Evolutionary conservation across 2,888 invertebrate genomes (phyloP).

Genomic region (Exephanes ischioxanthus): DNA sequence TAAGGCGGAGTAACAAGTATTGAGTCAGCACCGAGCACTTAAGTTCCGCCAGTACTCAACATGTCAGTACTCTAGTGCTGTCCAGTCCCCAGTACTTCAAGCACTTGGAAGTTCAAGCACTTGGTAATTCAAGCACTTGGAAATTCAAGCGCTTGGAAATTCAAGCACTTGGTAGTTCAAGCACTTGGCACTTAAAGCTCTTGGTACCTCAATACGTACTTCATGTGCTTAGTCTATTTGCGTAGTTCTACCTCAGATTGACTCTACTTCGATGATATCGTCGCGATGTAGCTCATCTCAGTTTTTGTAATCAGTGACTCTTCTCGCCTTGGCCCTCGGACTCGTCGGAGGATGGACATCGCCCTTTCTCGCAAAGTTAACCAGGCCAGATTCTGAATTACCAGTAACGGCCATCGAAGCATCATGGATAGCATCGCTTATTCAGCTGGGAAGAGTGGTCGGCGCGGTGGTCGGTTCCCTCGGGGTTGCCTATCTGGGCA

Average conservation of each 20-base stretch:
- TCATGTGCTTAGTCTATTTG: neutral
- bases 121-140: too few species aligned
- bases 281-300: neutral
- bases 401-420: slow-evolving; percentile 72
- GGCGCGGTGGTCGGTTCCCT: slow-evolving; percentile 75
- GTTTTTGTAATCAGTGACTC: slow-evolving; percentile 69
- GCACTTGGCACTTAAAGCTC: neutral
- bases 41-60: too few species aligned
- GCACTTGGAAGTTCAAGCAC: neutral
- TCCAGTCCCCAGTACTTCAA: too few species aligned
- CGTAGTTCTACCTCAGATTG: neutral
- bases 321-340: slow-evolving; percentile 73
- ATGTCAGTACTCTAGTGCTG: too few species aligned
- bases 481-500: slow-evolving; percentile 73
- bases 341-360: slow-evolving; percentile 77
- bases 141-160: too few species aligned
- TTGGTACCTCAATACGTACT: too few species aligned
- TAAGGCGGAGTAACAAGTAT: neutral
- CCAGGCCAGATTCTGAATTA: slow-evolving; percentile 69
- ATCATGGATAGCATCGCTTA: slow-evolving; percentile 78
- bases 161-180: too few species aligned
- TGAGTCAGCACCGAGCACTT: too few species aligned
- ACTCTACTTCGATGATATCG: too few species aligned
- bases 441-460: slow-evolving; percentile 75
- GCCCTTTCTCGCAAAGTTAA: slow-evolving; percentile 75